Base-by-base conservation (phyloP, 1,140 invertebrate species). In the Aphaenogaster floridana region DNA sequence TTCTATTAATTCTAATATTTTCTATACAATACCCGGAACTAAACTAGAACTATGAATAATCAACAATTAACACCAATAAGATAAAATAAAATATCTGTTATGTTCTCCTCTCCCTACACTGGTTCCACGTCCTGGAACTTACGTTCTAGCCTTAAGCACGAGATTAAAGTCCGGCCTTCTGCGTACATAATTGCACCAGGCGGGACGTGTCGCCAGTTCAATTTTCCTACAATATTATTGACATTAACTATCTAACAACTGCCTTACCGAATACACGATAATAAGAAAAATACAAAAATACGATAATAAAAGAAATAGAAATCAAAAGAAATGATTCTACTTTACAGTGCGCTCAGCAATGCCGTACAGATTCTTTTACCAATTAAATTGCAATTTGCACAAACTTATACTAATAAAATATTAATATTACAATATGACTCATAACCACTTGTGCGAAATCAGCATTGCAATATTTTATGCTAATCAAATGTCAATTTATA, bases 91-190 rank as follows among this genome's bases (percentile, higher is more conserved):
- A 45, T 76, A 86, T 78, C 39, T 80, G 63, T 8, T 57, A 17
- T 74, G 57, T 15, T 2, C 3, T 48, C 6, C 45, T 69, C 21
- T n/a, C 11, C 3, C 13, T 21, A 15, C 45, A 61, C 57, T 86
- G 54, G 36, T 87, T 86, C 50, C 72, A 78, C 61, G 36, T 45
- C 8, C 59, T 79, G 63, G 74, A 91, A 95, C 94, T 95, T 94
- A 95, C 94, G 92, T 94, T 94, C 94, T 94, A 93, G 93, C 89
- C 83, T 91, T 94, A 91, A 95, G 94, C 86, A 95, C 92, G 89
- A 94, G 93, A 93, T 93, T 94, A 94, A 95, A 95, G 89, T 94
- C 94, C 76, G 94, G 94, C 92, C 91, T 92, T 88, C 93, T 91
- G 86, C 93, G 93, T 52, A 93, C 89, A 76, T 94, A 94, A 93